Conservation (phyloP, 2,113 vertebrate genomes). For the Antechinus flavipes region DNA sequence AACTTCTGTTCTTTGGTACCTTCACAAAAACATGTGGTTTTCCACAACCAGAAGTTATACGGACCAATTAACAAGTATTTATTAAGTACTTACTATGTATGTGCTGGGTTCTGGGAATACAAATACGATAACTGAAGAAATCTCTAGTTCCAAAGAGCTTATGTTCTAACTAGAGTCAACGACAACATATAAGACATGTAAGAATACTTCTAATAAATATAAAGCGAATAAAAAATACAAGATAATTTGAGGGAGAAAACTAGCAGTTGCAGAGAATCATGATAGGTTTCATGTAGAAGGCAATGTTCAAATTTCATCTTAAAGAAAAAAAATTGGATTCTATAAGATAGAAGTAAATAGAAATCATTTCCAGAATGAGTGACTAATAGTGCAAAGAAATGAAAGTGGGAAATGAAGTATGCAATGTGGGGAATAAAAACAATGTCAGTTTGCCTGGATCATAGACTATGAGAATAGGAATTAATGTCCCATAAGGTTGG, state of each 20-base stretch:
- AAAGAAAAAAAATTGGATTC: background rate
- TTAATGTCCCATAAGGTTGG: background rate
- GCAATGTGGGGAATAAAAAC: background rate
- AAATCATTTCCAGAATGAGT: background rate
- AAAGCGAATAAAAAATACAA: background rate
- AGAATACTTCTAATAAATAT: background rate
- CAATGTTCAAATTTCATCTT: background rate
- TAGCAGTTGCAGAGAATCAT: background rate
- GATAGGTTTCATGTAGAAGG: background rate
- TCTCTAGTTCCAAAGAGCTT: background rate
- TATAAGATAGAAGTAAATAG: background rate
- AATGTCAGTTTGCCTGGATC: background rate
- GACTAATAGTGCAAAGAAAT: background rate
- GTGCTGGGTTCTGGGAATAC: background rate
- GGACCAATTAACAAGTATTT: background rate
- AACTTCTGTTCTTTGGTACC: background rate
- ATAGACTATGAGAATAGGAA: background rate
- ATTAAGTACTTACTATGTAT: background rate
- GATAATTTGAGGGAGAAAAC: background rate
- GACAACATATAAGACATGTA: background rate
- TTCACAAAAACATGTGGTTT: background rate
- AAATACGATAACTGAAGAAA: background rate
- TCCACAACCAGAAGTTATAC: background rate
- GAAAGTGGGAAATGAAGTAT: background rate
- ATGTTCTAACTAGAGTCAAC: background rate